Evolutionary conservation across 2,797 vertebrate genomes (phyloP), one percentile per base, ranked within the genome.

Genomic region (Acrossocheilus wenchowensis): DNA sequence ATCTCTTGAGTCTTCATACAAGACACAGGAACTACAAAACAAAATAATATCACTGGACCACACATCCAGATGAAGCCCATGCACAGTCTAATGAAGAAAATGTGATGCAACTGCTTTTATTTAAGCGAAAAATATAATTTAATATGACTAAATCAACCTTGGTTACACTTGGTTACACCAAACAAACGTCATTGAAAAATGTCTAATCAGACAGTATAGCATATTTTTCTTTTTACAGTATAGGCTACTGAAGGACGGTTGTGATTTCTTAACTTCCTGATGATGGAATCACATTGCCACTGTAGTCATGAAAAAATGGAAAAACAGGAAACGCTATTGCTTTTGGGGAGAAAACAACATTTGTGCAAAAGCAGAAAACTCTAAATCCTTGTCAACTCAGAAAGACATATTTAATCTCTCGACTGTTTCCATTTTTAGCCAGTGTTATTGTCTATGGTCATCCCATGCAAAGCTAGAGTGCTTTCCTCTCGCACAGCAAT

Each of bases 361-460:
- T 75, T 86, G 41, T 68, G 48, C 79, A 81, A 62, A 88, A 43
- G 43, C 43, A 43, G 43, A 74, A 85, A 82, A 43, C 36, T 77
- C 15, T 60, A 82, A 82, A 87, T 69, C 80, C 80, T 45, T 78
- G 73, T 69, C 39, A 71, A 83, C 66, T 87, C 73, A 45, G 34
- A 45, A 83, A 78, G 68, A 66, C 80, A 79, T 86, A 78, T 86
- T 71, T 86, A 86, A 83, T 86, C 74, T 77, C 72, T 71, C 19
- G 45, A 75, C 9, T 41, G 23, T 72, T 86, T 83, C 74, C 62
- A 80, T 73, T 84, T 86, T 87, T 86, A 86, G 77, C 23, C 43
- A 62, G 26, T 15, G 80, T 57, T 71, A 69, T 73, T 78, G 34
- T 84, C 57, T 85, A 14, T 14, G 39, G 48, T 48, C 48, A 54